phyloP scores from a whole-genome alignment of 2,888 invertebrate genomes.

The Ellobium chinense region DNA sequence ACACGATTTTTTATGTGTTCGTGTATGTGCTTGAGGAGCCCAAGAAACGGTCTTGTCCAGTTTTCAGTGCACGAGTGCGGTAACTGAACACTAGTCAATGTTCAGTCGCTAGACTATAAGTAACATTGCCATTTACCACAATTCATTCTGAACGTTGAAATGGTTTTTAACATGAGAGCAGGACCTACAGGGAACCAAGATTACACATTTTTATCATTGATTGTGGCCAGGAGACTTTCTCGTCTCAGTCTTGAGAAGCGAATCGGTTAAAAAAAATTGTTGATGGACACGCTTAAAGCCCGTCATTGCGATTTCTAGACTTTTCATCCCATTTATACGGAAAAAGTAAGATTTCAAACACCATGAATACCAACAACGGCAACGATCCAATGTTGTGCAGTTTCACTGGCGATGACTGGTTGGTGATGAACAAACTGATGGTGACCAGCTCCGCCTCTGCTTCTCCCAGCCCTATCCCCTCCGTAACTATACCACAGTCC shows the following conservation, averaged over 20 bases:
- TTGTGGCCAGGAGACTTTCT: constrained; percentile 1
- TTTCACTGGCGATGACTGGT: constrained; percentile 25
- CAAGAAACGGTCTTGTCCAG: no score
- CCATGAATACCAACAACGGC: constrained; percentile 28
- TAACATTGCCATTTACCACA: no score
- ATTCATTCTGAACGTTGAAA: neutral
- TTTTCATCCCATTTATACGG: neutral
- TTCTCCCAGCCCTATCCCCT: neutral
- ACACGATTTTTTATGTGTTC: neutral
- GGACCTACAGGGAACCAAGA: neutral
- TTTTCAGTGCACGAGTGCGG: no score
- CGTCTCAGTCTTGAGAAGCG: neutral
- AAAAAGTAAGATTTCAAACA: neutral
- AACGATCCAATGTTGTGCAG: constrained; percentile 43
- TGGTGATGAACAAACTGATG: neutral
- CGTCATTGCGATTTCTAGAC: neutral
- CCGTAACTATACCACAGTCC: neutral
- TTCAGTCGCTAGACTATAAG: no score
- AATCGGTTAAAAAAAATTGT: neutral
- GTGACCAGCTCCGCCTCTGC: neutral
- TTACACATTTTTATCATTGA: neutral
- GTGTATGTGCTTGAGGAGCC: no score
- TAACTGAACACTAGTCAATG: no score
- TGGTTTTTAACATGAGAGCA: neutral
- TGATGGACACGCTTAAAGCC: neutral